Base-by-base conservation (phyloP, 2,113 vertebrate genomes). In the Rhombomys opimus region DNA sequence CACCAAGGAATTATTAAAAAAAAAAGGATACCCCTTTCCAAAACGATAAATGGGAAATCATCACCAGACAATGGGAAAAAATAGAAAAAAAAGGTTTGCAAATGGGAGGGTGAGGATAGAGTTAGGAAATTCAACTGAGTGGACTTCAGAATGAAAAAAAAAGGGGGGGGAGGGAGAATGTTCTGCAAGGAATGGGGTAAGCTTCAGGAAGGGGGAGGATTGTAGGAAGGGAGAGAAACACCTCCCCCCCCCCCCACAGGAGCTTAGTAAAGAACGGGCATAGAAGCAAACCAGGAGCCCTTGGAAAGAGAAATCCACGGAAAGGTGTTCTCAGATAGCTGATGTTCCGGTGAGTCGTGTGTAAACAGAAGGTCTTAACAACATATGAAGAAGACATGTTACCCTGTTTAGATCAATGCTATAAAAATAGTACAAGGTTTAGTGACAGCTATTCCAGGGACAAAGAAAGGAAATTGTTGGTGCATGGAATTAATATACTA, bases 1-100 rank as follows among this genome's bases (percentile, higher is more conserved):
- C 89, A 92, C 93, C 93, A 94, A 93, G 81, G 87, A 87, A 96
- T 96, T 95, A 94, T 93, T 86, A 77, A 5, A 23, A 61, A 18
- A 61, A 94, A 90, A 91, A 5, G 38, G 52, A 81, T 15, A 10
- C 32, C 87, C 65, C 9, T 82, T 92, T 81, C 13, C 94, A 89
- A 57, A 50, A 73, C 2, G 8, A 59, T 17, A 54, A 88, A 86
- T 76, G 88, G 76, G 76, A 92, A 96, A 92, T 81, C 41, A 90
- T 68, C 93, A 57, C 35, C 88, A 95, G 76, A 50, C 32, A 54
- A 57, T 0, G 3, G 46, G 68, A 93, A 88, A 81, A 88, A 94
- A 85, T 7, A 72, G 72, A 73, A 94, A 92, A 92, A 93, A 77
- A 30, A 61, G 5, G 54, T 10, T 63, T 50, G 8, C 2, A 46